A percentile compares a stretch with the other conserved stretches of the same genome.
phyloP scores from a whole-genome alignment of 2,113 vertebrate genomes.

The Egretta garzetta region DNA sequence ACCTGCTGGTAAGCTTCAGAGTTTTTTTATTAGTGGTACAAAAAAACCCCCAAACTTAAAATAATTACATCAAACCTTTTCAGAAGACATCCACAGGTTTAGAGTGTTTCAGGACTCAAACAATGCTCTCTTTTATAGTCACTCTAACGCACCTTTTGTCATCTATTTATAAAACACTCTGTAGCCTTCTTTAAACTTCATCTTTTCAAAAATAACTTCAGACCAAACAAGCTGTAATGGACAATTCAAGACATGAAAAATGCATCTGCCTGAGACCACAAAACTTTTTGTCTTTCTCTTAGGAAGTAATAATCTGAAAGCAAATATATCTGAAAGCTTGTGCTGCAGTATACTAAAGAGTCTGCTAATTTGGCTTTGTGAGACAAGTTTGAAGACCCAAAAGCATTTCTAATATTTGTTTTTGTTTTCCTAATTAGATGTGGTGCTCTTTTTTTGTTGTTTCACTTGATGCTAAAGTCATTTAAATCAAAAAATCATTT shows the following conservation, averaged over 20 bases:
- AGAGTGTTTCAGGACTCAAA: neutral
- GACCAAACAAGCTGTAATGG: conserved; percentile 25
- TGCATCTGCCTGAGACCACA: conserved; percentile 5
- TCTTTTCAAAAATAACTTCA: conserved; percentile 40
- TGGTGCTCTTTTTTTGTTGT: neutral
- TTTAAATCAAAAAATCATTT: conserved; percentile 56
- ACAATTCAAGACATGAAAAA: neutral
- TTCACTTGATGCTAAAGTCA: neutral
- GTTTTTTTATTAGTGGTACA: neutral
- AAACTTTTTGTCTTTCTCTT: neutral
- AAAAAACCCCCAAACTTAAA: neutral
- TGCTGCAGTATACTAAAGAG: neutral
- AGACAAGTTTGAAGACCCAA: neutral
- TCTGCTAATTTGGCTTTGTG: neutral
- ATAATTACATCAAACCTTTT: neutral
- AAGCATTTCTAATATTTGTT: neutral
- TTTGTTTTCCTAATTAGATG: conserved; percentile 25
- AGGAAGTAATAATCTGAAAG: conserved; percentile 6
- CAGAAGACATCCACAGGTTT: neutral
- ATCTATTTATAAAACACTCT: neutral
- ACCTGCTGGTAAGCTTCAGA: neutral
- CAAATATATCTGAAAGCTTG: neutral
- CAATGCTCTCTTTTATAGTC: neutral
- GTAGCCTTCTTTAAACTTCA: neutral
- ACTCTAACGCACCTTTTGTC: neutral